A percentile compares a stretch with the other conserved stretches of the same genome.
phyloP scores from a whole-genome alignment of 2,113 vertebrate genomes.

The crab-eating macaque (Macaca fascicularis) region DNA sequence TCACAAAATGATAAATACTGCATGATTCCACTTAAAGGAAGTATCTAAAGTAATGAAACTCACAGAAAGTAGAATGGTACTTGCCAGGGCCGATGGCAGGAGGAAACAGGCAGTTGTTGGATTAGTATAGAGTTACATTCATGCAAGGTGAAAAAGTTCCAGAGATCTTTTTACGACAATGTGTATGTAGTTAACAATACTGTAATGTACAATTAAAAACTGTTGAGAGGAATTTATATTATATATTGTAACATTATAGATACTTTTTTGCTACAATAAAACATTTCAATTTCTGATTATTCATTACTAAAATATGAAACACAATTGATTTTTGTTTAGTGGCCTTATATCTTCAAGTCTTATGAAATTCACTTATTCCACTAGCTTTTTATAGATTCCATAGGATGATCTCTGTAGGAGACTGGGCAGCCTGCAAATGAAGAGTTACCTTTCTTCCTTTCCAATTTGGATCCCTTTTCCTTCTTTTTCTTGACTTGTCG shows the following conservation, averaged over 20 bases:
- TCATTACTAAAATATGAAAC: neutral
- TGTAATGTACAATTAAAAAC: neutral
- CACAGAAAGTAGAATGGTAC: neutral
- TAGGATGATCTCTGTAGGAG: neutral
- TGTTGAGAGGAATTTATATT: neutral
- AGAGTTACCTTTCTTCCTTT: neutral
- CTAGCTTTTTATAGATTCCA: neutral
- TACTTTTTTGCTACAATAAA: neutral
- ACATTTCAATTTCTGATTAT: neutral
- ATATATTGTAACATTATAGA: neutral
- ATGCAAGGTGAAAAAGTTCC: neutral
- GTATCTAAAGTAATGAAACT: neutral
- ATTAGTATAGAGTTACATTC: neutral
- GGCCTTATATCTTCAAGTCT: neutral
- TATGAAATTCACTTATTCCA: neutral
- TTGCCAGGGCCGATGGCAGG: neutral
- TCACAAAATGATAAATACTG: neutral
- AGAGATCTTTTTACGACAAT: neutral
- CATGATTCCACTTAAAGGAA: neutral
- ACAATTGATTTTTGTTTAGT: neutral
- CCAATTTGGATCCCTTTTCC: neutral
- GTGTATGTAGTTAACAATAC: neutral
- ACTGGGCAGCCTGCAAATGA: neutral
- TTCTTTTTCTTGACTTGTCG: neutral
- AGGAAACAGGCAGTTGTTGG: neutral